Percentiles rank a stretch among this genome's conserved stretches.
phyloP scores from a whole-genome alignment of 2,797 vertebrate species.

The Dendrocincla fuliginosa region DNA sequence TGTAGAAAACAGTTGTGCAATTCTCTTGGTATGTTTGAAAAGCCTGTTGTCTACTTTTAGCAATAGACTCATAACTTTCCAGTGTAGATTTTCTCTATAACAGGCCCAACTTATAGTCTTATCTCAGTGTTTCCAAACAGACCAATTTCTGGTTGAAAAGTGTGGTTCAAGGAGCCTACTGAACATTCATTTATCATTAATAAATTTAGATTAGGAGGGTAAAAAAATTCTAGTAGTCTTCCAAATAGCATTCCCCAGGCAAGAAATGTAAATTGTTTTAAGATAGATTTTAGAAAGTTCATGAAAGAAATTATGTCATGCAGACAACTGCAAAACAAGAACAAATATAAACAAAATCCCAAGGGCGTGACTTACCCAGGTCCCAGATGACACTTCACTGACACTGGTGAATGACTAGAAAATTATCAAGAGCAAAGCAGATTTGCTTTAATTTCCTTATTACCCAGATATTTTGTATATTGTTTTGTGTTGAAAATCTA shows the following conservation, averaged over 20 bases:
- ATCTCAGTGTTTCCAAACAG: conserved; percentile 13
- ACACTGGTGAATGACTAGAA: not conserved
- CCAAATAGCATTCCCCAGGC: not conserved
- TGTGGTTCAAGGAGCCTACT: not conserved
- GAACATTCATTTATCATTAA: not conserved
- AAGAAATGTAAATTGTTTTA: not conserved
- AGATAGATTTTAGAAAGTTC: not conserved
- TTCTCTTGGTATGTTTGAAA: conserved; percentile 21
- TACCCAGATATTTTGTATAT: not conserved
- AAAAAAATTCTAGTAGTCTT: not conserved
- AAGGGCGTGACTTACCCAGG: not conserved
- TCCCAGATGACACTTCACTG: not conserved
- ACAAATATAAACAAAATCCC: not conserved
- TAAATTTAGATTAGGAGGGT: not conserved
- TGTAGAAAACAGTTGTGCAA: not conserved
- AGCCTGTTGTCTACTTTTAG: conserved; percentile 11
- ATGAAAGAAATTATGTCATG: not conserved
- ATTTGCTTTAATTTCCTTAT: not conserved
- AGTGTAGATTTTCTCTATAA: not conserved
- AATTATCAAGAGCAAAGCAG: not conserved
- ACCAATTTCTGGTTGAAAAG: not conserved
- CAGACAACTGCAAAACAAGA: not conserved
- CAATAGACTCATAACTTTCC: not conserved
- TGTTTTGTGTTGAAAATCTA: not conserved
- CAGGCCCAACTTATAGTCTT: not conserved